Conservation (phyloP, 2,113 vertebrate species). For the Anguilla rostrata region DNA sequence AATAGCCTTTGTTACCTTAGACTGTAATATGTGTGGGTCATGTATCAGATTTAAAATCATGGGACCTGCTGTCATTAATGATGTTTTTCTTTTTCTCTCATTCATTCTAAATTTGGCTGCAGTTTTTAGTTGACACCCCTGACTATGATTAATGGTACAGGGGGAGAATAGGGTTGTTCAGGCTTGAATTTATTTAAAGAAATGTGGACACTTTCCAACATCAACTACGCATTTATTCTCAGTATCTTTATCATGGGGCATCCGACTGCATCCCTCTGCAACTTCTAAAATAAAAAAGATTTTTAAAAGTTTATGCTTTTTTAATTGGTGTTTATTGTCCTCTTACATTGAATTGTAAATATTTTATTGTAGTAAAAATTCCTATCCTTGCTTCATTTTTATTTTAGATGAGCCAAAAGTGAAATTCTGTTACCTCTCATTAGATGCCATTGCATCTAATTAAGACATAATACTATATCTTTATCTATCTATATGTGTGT, state of each 20-base stretch:
- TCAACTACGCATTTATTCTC: too few species aligned
- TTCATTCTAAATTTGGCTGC: too few species aligned
- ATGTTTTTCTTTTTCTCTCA: background rate
- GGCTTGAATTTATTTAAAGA: too few species aligned
- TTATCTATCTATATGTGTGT: background rate
- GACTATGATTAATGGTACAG: background rate
- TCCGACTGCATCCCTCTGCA: too few species aligned
- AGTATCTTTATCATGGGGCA: too few species aligned
- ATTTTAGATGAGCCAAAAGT: background rate
- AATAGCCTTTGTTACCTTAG: background rate
- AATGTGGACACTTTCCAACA: too few species aligned
- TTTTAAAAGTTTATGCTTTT: too few species aligned
- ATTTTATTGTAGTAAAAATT: background rate
- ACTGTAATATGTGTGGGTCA: background rate
- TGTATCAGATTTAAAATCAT: background rate
- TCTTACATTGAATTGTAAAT: too few species aligned
- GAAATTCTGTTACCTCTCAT: background rate
- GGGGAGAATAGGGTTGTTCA: background rate
- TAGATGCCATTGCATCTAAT: background rate
- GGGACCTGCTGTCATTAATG: background rate
- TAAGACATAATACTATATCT: background rate
- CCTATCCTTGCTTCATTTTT: too few species aligned
- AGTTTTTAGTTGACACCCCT: background rate
- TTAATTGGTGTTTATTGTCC: too few species aligned
- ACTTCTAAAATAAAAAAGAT: too few species aligned